phyloP scores from a whole-genome alignment of 2,113 vertebrate genomes.

The Haliaeetus leucogaster region DNA sequence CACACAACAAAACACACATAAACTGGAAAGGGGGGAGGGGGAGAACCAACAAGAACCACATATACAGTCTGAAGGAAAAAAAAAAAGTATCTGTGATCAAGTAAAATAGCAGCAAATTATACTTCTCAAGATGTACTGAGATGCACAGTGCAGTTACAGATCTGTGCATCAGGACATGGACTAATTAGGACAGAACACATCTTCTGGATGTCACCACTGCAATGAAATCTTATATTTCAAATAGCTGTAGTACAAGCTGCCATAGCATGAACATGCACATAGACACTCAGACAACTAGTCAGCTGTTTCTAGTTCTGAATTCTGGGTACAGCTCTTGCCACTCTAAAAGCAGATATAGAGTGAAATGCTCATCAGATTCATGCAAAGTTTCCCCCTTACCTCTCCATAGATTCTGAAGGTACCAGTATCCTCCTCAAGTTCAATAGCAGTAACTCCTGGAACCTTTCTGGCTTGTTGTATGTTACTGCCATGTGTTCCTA shows the following conservation, averaged over 20 bases:
- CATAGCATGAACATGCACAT: accelerated
- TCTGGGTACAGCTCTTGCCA: not conserved
- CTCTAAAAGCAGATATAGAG: not conserved
- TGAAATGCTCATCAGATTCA: not conserved
- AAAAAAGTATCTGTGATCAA: not conserved
- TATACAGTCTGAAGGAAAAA: not conserved
- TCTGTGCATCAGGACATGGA: not conserved
- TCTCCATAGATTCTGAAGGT: constrained; percentile 85
- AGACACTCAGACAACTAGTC: not conserved
- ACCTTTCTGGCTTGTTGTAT: constrained; percentile 84
- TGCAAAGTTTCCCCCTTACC: constrained; percentile 46
- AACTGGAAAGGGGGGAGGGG: accelerated
- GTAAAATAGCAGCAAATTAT: not conserved
- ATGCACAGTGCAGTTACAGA: not conserved
- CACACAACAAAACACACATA: not conserved
- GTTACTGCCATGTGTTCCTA: constrained; percentile 84
- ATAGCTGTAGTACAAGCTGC: not conserved
- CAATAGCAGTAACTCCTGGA: constrained; percentile 83
- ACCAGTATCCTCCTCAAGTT: constrained; percentile 82
- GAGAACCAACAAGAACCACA: not conserved
- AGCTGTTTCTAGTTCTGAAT: not conserved
- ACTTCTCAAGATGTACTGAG: accelerated
- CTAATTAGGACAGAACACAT: not conserved
- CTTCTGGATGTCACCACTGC: not conserved
- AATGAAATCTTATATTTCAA: not conserved